Evolutionary conservation across 1,140 invertebrate genomes (phyloP).

Genomic region (Lamellibrachia luymesi): DNA sequence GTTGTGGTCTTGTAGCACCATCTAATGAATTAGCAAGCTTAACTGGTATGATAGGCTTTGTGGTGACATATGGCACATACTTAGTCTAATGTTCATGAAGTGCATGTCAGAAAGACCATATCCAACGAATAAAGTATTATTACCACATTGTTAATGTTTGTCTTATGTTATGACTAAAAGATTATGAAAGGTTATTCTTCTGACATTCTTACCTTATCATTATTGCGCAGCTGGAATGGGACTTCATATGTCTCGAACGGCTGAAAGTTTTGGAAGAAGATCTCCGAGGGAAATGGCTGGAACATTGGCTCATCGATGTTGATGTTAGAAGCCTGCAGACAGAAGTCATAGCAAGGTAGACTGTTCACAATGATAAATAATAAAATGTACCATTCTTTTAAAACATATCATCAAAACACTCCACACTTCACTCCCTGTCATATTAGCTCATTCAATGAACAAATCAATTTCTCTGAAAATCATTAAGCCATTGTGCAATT

Average conservation of each 20-base stretch:
- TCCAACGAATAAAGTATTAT: too few species aligned
- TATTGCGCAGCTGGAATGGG: constrained; percentile 54
- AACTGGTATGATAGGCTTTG: too few species aligned
- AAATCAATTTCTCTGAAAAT: not conserved
- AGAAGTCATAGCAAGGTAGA: not conserved
- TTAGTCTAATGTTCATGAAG: too few species aligned
- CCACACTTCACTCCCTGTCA: not conserved
- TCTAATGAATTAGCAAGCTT: too few species aligned
- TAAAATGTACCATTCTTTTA: constrained; percentile 7
- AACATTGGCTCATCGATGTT: constrained; percentile 54
- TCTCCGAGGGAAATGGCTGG: constrained; percentile 57
- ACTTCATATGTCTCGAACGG: constrained; percentile 56
- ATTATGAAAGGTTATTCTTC: constrained; percentile 8
- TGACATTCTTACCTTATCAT: constrained; percentile 51
- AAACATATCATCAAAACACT: constrained; percentile 9
- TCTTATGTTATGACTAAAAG: too few species aligned
- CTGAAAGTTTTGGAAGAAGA: constrained; percentile 56
- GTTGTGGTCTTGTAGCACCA: too few species aligned
- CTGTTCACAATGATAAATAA: not conserved
- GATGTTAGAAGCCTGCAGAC: constrained; percentile 13
- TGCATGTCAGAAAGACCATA: too few species aligned
- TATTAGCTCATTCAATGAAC: not conserved
- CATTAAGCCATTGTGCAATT: too few species aligned
- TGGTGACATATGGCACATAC: too few species aligned
- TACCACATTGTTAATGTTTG: too few species aligned